Conservation (phyloP, 2,888 invertebrate species). For the Xylocampa areola region DNA sequence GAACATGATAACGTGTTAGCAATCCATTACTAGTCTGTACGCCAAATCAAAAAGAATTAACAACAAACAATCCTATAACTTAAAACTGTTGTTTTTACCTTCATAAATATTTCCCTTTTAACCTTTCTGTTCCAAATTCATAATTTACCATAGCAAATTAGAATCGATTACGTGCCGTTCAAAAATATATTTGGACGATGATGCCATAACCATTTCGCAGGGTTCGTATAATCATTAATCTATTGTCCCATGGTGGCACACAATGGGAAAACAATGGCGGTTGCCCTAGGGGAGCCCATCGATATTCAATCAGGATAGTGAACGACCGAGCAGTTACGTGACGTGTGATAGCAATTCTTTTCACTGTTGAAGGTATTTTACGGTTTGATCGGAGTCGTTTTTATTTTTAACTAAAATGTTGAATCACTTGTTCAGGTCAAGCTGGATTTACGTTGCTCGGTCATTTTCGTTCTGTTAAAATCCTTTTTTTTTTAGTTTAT, state of each 20-base stretch:
- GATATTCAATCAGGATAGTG: conserved; percentile 63
- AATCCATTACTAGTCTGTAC: no score
- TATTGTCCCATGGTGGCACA: conserved; percentile 49
- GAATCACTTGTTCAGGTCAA: conserved; percentile 16
- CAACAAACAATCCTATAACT: no score
- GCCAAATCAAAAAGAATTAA: no score
- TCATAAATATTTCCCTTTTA: no score
- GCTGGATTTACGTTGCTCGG: no score
- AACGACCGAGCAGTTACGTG: conserved; percentile 52
- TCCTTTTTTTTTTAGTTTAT: no score
- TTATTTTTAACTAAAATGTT: conserved; percentile 30
- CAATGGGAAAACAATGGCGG: conserved; percentile 60
- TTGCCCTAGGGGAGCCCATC: conserved; percentile 55
- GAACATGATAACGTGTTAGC: no score
- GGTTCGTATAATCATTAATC: conserved; percentile 56
- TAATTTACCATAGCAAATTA: not conserved
- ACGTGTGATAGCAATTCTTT: conserved; percentile 48
- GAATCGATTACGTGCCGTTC: conserved; percentile 14
- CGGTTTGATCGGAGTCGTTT: conserved; percentile 30
- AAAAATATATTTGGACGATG: conserved; percentile 36
- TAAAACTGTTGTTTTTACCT: no score
- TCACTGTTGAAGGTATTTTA: conserved; percentile 53
- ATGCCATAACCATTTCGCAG: conserved; percentile 49
- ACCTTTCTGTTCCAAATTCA: not conserved
- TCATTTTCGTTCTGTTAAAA: no score